Evolutionary conservation across 2,888 invertebrate genomes (phyloP), one percentile per base, ranked within the genome.

Genomic region (Eustalomyia histrio): DNA sequence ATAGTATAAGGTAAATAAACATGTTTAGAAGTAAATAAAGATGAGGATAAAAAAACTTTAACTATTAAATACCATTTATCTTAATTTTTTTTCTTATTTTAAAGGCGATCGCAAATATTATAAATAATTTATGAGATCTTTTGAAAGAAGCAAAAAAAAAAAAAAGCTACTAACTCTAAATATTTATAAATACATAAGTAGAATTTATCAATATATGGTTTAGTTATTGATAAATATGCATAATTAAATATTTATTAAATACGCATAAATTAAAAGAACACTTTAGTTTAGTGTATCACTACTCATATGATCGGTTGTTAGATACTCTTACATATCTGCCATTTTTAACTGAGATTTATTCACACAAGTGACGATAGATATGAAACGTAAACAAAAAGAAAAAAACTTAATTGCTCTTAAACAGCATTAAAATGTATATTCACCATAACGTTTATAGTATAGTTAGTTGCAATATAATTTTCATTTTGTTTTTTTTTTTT

Each of bases 211-310:
- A 55, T 63, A 53, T 60, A 33, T 18, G 18, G 60, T 53, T 35
- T 52, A 76, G 73, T 65, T 74, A 74, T 57, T 74, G 74, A 81
- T 81, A 74, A 76, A 78, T 81, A 81, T 78, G 69, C 73, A 74
- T 78, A 71, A 67, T 73, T 76, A 65, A 81, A 61, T 57, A 65
- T 61, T 71, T 50, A 81, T 65, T 78, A 71, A 76, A 69, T 47
- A 74, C 69, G 76, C 73, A 81, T 78, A 78, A 69, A 78, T 76
- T 78, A 81, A 74, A 65, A 74, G 29, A 65, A 69, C 76, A 78
- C 76, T 74, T 76, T 50, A 52, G 63, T 64, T 29, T 24, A 39
- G 39, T 14, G 60, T 55, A 39, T 33, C 18, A 60, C 43, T 65
- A 60, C 43, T 65, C 35, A 33, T 14, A n/a, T 47, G 14, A n/a